These are phyloP conservation scores for Steinernema scapterisci DNA, from an alignment of 2,888 invertebrate species.

Conservation along the genomic window DNA sequence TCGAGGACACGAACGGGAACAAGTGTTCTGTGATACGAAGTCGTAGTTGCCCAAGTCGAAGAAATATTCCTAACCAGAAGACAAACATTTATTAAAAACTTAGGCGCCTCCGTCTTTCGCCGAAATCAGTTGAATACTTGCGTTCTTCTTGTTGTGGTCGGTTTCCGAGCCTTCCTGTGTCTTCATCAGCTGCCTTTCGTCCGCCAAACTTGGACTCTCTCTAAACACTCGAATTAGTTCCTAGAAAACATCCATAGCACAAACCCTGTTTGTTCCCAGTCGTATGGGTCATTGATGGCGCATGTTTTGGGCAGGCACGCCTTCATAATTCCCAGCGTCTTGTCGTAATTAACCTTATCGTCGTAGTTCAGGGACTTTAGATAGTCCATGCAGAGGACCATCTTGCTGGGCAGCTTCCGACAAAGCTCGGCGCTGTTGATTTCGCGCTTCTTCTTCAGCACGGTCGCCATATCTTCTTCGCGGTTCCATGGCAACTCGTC, in stretches of 20 bases:
- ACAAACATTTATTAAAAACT: too few relatives aligned
- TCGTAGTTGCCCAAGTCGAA: too few relatives aligned
- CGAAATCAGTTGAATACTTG: too few relatives aligned
- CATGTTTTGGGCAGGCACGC: neutral
- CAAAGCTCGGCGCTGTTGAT: constrained; percentile 1
- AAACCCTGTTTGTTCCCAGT: neutral
- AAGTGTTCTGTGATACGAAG: too few relatives aligned
- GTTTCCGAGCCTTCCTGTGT: too few relatives aligned
- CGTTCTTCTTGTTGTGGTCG: too few relatives aligned
- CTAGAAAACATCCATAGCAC: neutral
- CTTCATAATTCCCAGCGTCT: neutral
- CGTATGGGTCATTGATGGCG: neutral
- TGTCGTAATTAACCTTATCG: constrained; percentile 6
- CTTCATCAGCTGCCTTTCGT: too few relatives aligned
- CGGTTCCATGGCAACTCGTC: constrained; percentile 26
- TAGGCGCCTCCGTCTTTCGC: too few relatives aligned
- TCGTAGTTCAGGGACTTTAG: neutral
- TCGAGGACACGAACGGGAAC: too few relatives aligned
- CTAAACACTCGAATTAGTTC: too few relatives aligned
- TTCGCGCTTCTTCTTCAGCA: constrained; percentile 17
- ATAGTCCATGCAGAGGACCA: neutral
- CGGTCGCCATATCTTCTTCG: neutral
- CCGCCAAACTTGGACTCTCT: too few relatives aligned
- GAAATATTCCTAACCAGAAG: too few relatives aligned
- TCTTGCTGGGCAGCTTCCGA: neutral